A percentile compares a stretch with the other conserved stretches of the same genome.
phyloP scores from a whole-genome alignment of 2,888 invertebrate genomes.

The Artemia sinica region DNA sequence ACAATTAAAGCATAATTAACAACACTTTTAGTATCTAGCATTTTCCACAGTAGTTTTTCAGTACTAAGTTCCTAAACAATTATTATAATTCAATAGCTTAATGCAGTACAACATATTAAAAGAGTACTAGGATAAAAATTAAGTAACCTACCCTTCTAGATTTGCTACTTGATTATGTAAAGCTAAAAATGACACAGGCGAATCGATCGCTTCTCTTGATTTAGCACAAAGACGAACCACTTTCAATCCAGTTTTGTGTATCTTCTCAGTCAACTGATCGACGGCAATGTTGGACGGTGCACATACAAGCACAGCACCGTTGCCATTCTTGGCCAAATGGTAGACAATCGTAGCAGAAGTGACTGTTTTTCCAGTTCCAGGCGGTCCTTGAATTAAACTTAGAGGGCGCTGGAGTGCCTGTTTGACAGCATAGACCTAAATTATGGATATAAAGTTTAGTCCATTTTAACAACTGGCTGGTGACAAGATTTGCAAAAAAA shows the following conservation, averaged over 20 bases:
- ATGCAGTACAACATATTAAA: too few species aligned
- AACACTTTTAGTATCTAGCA: too few species aligned
- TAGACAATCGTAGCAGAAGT: constrained; percentile 98
- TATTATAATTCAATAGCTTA: too few species aligned
- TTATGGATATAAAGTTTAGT: constrained; percentile 20
- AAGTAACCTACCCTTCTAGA: constrained; percentile 49
- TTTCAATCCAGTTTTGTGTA: constrained; percentile 88
- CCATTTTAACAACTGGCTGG: neutral
- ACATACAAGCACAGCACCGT: constrained; percentile 75
- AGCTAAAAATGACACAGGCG: constrained; percentile 87
- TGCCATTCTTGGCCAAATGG: constrained; percentile 79
- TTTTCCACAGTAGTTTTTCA: too few species aligned
- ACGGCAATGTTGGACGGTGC: constrained; percentile 99
- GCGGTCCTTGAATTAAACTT: constrained; percentile 87
- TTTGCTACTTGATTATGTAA: constrained; percentile 92
- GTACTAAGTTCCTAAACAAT: too few species aligned
- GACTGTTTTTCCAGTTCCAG: constrained; percentile 96
- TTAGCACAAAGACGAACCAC: constrained; percentile 87
- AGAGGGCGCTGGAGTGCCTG: constrained; percentile 90
- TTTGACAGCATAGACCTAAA: constrained; percentile 85
- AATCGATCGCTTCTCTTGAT: constrained; percentile 92
- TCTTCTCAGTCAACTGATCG: constrained; percentile 96
- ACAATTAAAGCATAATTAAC: too few species aligned
- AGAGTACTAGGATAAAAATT: too few species aligned
- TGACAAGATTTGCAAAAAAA: too few species aligned